Base-by-base conservation (phyloP, 2,888 invertebrate species). In the Seira sanloemensis region DNA sequence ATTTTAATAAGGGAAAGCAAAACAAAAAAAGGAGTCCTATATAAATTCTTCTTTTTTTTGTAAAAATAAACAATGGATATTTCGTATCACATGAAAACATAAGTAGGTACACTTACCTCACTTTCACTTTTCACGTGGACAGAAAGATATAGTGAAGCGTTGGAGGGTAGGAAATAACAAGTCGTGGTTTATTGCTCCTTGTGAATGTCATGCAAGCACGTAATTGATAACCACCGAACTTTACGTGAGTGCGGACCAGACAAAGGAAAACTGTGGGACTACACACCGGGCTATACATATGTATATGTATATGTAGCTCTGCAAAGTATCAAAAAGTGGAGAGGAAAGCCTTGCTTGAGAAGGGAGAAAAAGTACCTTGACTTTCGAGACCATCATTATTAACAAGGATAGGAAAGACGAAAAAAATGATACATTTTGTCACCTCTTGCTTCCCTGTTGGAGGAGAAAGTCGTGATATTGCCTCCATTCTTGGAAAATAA, bases 141-240 rank as follows among this genome's bases (percentile, higher is more conserved):
- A n/a, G n/a, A n/a, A n/a, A n/a, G n/a, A n/a, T n/a, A n/a, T n/a
- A n/a, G n/a, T n/a, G n/a, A n/a, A n/a, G n/a, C n/a, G n/a, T n/a
- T n/a, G n/a, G n/a, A n/a, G n/a, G n/a, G n/a, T n/a, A n/a, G n/a
- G n/a, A n/a, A n/a, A n/a, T n/a, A n/a, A n/a, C n/a, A n/a, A n/a
- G 75, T 66, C 66, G 76, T 24, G 50, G 67, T 67, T 76, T 76
- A 76, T 67, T 76, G 76, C 67, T 67, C 62, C 21, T 79, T 67
- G 58, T 58, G 81, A 81, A 68, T 75, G 67, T 82, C 76, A 72
- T 16, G 77, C 76, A 62, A 69, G 81, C 75, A 75, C 69, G 75
- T 81, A 75, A 75, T 75, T 81, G 81, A 75, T 75, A 75, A 75
- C 75, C 75, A 27, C 68, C 46, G 54, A 68, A 79, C 72, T 66